These are phyloP conservation scores for Colossoma macropomum DNA, from an alignment of 2,113 vertebrate species.

Conservation along the genomic window DNA sequence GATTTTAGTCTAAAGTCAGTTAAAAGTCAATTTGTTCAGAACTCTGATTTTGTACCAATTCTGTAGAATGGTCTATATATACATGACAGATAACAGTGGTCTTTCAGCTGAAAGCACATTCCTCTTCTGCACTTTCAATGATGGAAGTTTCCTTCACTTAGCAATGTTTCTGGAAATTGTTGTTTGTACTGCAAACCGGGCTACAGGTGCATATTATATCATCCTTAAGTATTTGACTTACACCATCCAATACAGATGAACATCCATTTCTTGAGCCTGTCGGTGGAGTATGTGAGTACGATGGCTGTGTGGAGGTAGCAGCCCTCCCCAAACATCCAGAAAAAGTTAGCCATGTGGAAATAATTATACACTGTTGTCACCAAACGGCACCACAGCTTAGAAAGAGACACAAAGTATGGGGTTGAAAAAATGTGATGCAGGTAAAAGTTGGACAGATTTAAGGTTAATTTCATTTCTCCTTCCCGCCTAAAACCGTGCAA, in stretches of 20 bases:
- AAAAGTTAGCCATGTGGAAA: conserved; percentile 98
- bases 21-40: too few relatives aligned
- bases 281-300: conserved; percentile 96
- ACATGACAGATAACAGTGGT: too few relatives aligned
- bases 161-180: background rate
- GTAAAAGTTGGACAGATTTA: background rate
- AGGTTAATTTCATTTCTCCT: too few relatives aligned
- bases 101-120: too few relatives aligned
- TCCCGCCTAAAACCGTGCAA: too few relatives aligned
- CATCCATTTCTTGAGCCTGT: conserved; percentile 98
- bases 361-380: conserved; percentile 97
- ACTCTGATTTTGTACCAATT: too few relatives aligned
- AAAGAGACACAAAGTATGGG: background rate
- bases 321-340: conserved; percentile 99
- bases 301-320: conserved; percentile 98
- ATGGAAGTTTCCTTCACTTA: too few relatives aligned
- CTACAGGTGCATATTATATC: background rate
- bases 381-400: conserved; percentile 91
- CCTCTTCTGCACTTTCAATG: too few relatives aligned
- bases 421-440: background rate
- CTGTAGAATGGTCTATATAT: too few relatives aligned
- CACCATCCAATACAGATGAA: conserved; percentile 98
- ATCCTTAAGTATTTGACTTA: conserved; percentile 70
- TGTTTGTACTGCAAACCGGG: background rate
- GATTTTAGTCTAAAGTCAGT: too few relatives aligned